Percentiles rank a stretch among this genome's conserved stretches.
phyloP scores from a whole-genome alignment of 1,140 invertebrate species.

The Saccostrea echinata region DNA sequence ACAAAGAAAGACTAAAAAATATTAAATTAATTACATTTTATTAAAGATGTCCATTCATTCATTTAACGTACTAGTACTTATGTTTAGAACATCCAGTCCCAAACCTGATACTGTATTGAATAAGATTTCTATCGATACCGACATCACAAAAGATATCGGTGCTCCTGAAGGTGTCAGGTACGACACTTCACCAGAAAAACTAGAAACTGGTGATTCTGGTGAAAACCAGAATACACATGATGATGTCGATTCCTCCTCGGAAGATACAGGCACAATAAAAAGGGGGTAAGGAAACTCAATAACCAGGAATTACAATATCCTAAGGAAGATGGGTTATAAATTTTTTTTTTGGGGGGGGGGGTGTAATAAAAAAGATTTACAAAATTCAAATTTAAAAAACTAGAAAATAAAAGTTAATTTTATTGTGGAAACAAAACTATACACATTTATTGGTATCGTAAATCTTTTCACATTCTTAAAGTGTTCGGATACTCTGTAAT shows the following conservation, averaged over 20 bases:
- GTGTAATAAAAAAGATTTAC: no score
- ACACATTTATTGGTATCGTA: no score
- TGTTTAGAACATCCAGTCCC: constrained; percentile 4
- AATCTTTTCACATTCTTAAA: background rate
- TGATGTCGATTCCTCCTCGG: background rate
- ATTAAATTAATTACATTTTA: no score
- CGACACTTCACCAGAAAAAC: background rate
- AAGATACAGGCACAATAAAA: background rate
- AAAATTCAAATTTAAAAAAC: no score
- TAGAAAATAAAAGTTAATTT: no score
- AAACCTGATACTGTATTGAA: background rate
- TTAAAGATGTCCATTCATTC: no score
- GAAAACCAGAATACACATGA: background rate
- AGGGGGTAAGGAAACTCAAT: background rate
- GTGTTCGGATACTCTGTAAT: background rate
- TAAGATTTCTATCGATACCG: background rate
- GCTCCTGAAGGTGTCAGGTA: background rate
- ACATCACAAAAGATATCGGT: background rate
- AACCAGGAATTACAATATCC: background rate
- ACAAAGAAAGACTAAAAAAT: no score
- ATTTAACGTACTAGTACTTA: no score
- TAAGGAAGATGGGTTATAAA: no score
- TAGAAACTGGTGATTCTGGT: background rate
- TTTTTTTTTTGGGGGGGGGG: no score
- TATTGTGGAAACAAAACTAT: no score